A percentile compares a stretch with the other conserved stretches of the same genome.
These are phyloP conservation scores for Lepidostoma basale DNA, from an alignment of 1,140 invertebrate species.

Conservation along the genomic window DNA sequence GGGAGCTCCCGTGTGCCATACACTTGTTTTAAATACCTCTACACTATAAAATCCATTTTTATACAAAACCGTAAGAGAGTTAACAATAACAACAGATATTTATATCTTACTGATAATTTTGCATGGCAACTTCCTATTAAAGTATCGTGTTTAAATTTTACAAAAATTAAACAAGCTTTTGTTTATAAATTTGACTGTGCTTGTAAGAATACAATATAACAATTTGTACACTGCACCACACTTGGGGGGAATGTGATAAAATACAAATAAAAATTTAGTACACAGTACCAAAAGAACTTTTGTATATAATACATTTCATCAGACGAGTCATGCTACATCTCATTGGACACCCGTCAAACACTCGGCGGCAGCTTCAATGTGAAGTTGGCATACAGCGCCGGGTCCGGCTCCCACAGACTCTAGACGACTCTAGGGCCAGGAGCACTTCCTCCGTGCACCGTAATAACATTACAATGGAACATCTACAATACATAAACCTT, in stretches of 20 bases:
- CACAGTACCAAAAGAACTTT: slow-evolving; percentile 46
- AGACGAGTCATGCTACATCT: slow-evolving; percentile 37
- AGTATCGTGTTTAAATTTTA: slow-evolving; percentile 42
- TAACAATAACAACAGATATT: slow-evolving; percentile 44
- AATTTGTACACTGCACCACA: slow-evolving; percentile 36
- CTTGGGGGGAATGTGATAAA: slow-evolving; percentile 43
- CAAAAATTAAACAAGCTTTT: slow-evolving; percentile 37
- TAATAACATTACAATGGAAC: background rate
- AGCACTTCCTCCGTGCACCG: slow-evolving; percentile 31
- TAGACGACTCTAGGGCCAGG: slow-evolving; percentile 44
- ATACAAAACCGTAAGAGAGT: background rate
- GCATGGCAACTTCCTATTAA: slow-evolving; percentile 45
- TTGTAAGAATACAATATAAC: slow-evolving; percentile 37
- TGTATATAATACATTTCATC: slow-evolving; percentile 47
- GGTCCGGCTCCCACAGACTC: slow-evolving; percentile 32
- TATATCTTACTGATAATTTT: slow-evolving; percentile 44
- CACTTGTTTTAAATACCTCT: too few species aligned
- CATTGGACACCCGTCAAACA: slow-evolving; percentile 37
- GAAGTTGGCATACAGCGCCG: slow-evolving; percentile 30
- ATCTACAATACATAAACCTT: slow-evolving; percentile 21
- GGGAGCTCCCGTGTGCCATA: too few species aligned
- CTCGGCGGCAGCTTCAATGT: slow-evolving; percentile 44
- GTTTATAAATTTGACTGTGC: slow-evolving; percentile 18
- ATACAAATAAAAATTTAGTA: slow-evolving; percentile 46
- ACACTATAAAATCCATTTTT: slow-evolving; percentile 2